Base-by-base conservation (phyloP, 1,140 invertebrate species). In the Sitophilus oryzae region DNA sequence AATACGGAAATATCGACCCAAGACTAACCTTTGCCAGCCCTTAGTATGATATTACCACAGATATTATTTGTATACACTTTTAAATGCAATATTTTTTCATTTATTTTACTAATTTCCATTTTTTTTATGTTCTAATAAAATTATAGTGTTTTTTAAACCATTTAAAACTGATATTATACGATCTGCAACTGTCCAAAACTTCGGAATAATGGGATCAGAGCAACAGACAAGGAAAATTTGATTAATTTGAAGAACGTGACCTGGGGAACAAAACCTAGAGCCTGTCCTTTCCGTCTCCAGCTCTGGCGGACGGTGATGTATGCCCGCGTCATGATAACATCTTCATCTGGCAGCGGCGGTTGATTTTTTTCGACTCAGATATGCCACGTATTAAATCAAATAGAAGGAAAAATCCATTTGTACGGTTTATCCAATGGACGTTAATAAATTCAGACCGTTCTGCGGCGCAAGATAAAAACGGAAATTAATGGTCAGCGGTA, bases 361-460 rank as follows among this genome's bases (percentile, higher is more conserved):
- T 57, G 51, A 51, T 30, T 57, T 57, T 57, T 57, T 57, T 45
- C 55, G 47, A 43, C 55, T 57, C 48, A 57, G 55, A 57, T 57
- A 51, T 57, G 48, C 48, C 55, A 57, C 55, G 55, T 57, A 57
- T 57, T 57, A 57, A 57, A 57, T 57, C 55, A 57, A 57, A 57
- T 52, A 57, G 55, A 56, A 43, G 49, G 38, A 51, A 47, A 45
- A 50, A 18, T 51, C 55, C 55, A 57, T 57, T 57, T 57, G 55
- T 57, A 45, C n/a, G 42, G 41, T 57, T 57, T 51, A 57, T 57
- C 47, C 47, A 45, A 42, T 42, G 49, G 55, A 57, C 55, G 55
- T 57, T 57, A 57, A 57, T 57, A 57, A 57, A 57, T 57, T 57
- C 55, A 44, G 16, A 34, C 40, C 21, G 42, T 51, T 51, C 48